Base-by-base conservation (phyloP, 2,113 vertebrate genomes). In the Chaenogobius annularis region DNA sequence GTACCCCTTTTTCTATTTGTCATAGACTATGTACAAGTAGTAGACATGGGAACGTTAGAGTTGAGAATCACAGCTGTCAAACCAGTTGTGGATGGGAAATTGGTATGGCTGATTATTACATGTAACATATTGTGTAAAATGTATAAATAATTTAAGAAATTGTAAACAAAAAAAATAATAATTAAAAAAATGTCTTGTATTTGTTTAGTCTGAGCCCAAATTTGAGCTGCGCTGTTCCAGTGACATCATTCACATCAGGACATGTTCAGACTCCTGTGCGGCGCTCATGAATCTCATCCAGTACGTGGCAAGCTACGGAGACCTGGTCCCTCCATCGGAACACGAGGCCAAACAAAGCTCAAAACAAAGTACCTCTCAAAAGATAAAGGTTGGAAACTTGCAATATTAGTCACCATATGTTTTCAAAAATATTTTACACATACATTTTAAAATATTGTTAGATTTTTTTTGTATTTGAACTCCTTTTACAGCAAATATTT, bases 271-370 rank as follows among this genome's bases (percentile, higher is more conserved):
- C 83, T 98, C 98, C 0, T 99, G 98, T 72, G 97, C 98, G 1
- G 97, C 97, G 0, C 89, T 99, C 10, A 99, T 99, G 98, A 99
- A 98, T 76, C 97, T 99, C 14, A 98, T 99, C 77, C 98, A 99
- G 54, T 99, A 99, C 63, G 91, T 99, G 12, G 98, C 98, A 54
- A 98, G 95, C 86, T 98, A 99, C 0, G 97, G 98, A 59, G 98
- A 99, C 86, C 81, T 99, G 7, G 81, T 95, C 48, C 93, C 93
- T 0, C 94, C 96, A 0, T 0, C 81, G 63, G 94, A 92, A 73
- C 87, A 83, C 5, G 95, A 96, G 35, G 23, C 87, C 59, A 93
- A 94, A 59, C 88, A 90, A 56, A 94, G 92, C 58, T 61, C 58
- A 35, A 61, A 61, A 61, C 58, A 61, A 88, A 82, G 87, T 68